A percentile compares a stretch with the other conserved stretches of the same genome.
These are phyloP conservation scores for Aphelocoma californica DNA, from an alignment of 2,797 vertebrate genomes.

Conservation along the genomic window DNA sequence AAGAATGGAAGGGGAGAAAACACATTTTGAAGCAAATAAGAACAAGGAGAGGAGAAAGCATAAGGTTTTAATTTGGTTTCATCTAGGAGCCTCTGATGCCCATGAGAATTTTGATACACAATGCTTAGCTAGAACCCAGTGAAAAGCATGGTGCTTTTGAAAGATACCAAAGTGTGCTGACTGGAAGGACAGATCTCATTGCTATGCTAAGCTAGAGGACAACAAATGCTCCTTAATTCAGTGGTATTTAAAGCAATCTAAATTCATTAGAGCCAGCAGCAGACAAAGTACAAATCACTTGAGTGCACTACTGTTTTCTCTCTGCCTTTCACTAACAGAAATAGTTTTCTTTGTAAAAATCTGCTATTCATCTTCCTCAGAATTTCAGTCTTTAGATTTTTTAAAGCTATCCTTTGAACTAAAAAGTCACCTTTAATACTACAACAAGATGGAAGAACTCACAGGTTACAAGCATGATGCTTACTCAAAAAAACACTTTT, in stretches of 20 bases:
- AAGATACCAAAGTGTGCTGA: accelerated
- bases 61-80: neutral
- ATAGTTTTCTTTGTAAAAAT: neutral
- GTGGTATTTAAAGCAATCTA: neutral
- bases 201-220: neutral
- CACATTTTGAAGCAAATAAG: neutral
- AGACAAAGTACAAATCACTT: neutral
- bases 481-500: neutral
- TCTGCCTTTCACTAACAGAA: neutral
- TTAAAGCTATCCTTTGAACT: neutral
- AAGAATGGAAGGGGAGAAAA: neutral
- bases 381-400: neutral
- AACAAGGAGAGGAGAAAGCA: neutral
- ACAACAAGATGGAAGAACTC: neutral
- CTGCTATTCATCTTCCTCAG: neutral
- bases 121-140: neutral
- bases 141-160: neutral
- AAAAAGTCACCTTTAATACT: neutral
- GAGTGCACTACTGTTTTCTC: neutral
- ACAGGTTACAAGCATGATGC: neutral
- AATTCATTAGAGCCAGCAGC: neutral
- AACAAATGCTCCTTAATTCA: neutral
- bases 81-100: neutral
- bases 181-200: neutral
- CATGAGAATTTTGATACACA: neutral